phyloP scores from a whole-genome alignment of 2,888 invertebrate species.

The Erynnis tages region DNA sequence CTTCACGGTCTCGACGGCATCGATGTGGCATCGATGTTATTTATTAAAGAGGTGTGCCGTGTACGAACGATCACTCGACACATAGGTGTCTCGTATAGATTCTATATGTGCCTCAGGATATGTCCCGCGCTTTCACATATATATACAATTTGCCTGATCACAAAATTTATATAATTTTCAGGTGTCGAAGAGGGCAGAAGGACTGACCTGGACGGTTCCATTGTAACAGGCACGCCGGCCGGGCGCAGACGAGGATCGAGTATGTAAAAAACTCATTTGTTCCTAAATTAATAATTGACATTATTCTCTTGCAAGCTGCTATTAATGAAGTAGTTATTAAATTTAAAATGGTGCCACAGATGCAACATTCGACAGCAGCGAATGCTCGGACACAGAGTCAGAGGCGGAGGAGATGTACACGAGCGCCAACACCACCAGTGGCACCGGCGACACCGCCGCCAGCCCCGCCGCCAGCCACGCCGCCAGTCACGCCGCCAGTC shows the following conservation, averaged over 20 bases:
- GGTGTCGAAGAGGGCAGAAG: conserved; percentile 29
- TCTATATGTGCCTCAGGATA: too few species aligned
- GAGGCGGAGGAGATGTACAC: conserved; percentile 37
- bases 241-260: conserved; percentile 46
- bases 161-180: conserved; percentile 25
- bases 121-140: too few species aligned
- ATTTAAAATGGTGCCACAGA: conserved; percentile 41
- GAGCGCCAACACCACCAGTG: conserved; percentile 8
- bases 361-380: conserved; percentile 69
- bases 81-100: too few species aligned
- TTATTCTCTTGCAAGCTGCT: too few species aligned
- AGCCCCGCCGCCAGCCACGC: conserved; percentile 50
- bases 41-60: too few species aligned
- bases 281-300: too few species aligned
- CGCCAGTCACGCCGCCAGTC: conserved; percentile 59
- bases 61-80: too few species aligned
- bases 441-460: conserved; percentile 44
- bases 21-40: too few species aligned
- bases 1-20: too few species aligned
- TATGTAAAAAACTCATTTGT: too few species aligned
- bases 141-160: too few species aligned
- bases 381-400: conserved; percentile 63
- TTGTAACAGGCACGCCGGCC: conserved; percentile 18
- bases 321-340: neutral
- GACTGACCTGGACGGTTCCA: neutral